Conservation (phyloP, 2,888 invertebrate genomes). For the Synergus itoensis region DNA sequence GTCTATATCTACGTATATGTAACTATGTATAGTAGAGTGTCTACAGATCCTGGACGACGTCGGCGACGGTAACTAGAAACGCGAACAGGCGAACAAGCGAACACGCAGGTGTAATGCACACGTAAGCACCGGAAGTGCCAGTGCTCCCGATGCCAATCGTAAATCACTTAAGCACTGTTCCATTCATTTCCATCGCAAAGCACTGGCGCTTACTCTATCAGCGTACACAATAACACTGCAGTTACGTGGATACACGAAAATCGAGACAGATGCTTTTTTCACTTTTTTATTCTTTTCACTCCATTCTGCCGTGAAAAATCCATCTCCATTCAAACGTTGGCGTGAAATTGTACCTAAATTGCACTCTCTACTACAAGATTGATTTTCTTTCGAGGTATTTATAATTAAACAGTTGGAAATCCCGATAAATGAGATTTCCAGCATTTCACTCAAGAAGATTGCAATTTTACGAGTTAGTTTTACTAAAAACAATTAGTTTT, state of each 20-base stretch:
- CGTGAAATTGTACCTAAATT: background rate
- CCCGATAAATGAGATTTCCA: no score
- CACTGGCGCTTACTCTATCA: conserved; percentile 40
- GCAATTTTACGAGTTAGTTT: no score
- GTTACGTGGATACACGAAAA: background rate
- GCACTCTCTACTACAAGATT: background rate
- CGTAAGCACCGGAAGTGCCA: conserved; percentile 40
- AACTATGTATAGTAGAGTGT: background rate
- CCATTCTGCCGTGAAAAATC: conserved; percentile 4
- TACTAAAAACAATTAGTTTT: no score
- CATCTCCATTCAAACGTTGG: conserved; percentile 6
- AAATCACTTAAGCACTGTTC: conserved; percentile 38
- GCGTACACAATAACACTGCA: conserved; percentile 8
- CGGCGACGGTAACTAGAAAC: conserved; percentile 16
- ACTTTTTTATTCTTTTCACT: background rate
- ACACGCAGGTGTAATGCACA: conserved; percentile 34
- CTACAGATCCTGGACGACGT: conserved; percentile 3
- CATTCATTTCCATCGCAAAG: conserved; percentile 37
- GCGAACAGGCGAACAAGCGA: conserved; percentile 1
- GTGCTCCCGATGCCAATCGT: conserved; percentile 35
- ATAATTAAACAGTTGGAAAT: background rate
- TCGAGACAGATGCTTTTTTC: background rate
- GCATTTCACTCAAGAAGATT: no score
- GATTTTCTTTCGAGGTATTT: background rate
- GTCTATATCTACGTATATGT: conserved; percentile 46